Evolutionary conservation across 2,888 invertebrate species (phyloP).

Genomic region (Chrysolina oricalcia): DNA sequence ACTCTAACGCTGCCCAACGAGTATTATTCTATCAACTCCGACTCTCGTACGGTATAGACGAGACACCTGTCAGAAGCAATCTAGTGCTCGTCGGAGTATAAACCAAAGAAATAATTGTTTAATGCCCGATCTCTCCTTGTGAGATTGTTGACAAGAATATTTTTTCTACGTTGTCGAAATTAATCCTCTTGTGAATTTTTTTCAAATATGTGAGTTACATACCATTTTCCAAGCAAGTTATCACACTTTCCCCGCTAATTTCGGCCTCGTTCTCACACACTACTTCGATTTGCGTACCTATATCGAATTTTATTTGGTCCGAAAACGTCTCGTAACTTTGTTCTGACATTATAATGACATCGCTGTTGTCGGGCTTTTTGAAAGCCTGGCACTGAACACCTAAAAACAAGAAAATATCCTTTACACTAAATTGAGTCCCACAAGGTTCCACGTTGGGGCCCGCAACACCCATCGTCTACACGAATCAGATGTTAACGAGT

Average conservation of each 20-base stretch:
- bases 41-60: no score
- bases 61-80: no score
- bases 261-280: constrained; percentile 72
- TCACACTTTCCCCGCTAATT: constrained; percentile 70
- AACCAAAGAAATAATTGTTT: no score
- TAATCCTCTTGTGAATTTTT: no score
- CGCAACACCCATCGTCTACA: background rate
- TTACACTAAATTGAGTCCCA: background rate
- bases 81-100: no score
- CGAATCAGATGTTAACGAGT: no score
- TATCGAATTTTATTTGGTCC: constrained; percentile 60
- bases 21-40: no score
- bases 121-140: no score
- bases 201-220: constrained; percentile 56
- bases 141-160: no score
- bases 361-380: constrained; percentile 56
- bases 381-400: constrained; percentile 64
- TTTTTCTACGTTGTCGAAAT: no score
- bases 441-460: background rate
- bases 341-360: constrained; percentile 60
- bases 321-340: constrained; percentile 60
- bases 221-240: constrained; percentile 76
- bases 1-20: no score
- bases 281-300: constrained; percentile 74
- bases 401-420: constrained; percentile 49